Percentiles rank a stretch among this genome's conserved stretches.
These are phyloP conservation scores for Philantomba maxwellii DNA, from an alignment of 2,113 vertebrate genomes.

Conservation along the genomic window DNA sequence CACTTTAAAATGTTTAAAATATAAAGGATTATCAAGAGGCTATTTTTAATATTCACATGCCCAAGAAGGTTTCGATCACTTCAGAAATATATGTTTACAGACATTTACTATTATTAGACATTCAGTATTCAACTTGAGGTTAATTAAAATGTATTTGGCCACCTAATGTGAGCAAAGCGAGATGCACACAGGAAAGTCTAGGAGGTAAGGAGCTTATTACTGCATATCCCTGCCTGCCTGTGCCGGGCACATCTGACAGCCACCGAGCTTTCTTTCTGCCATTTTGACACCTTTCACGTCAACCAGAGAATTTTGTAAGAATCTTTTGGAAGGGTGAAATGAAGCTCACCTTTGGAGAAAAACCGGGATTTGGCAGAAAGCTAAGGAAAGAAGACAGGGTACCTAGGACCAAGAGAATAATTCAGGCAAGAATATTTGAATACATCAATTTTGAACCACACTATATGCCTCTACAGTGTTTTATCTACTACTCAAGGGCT, in stretches of 20 bases:
- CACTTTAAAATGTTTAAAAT: not conserved
- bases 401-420: not conserved
- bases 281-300: not conserved
- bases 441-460: not conserved
- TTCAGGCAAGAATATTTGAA: not conserved
- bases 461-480: not conserved
- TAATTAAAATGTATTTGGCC: not conserved
- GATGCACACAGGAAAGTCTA: not conserved
- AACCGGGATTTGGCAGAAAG: not conserved
- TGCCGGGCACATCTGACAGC: not conserved
- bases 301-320: not conserved
- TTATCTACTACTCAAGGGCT: not conserved
- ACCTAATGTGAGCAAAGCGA: not conserved
- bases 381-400: not conserved
- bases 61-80: not conserved
- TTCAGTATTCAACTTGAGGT: not conserved
- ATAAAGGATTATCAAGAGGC: not conserved
- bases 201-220: not conserved
- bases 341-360: not conserved
- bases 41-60: not conserved
- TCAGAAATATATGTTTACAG: not conserved
- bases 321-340: not conserved
- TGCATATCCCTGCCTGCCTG: not conserved
- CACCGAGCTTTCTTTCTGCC: not conserved
- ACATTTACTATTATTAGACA: not conserved